phyloP scores from a whole-genome alignment of 2,113 vertebrate genomes.

The Mungos mungo region DNA sequence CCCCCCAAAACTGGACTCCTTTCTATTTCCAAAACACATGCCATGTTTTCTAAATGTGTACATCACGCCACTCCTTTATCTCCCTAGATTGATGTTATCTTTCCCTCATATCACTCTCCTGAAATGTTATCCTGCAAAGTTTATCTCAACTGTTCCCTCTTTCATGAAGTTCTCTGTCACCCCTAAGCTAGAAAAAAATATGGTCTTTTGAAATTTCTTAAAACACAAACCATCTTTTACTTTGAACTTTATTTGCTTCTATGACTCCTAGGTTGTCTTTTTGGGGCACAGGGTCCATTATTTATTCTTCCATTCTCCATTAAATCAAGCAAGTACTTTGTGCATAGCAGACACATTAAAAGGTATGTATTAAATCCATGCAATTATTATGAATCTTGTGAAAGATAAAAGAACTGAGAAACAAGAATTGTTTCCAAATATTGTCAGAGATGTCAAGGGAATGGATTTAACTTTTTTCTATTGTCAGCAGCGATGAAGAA shows the following conservation, averaged over 20 bases:
- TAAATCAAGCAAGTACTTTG: neutral
- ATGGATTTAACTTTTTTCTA: neutral
- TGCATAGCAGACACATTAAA: neutral
- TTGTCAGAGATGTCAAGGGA: neutral
- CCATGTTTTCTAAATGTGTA: neutral
- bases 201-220: neutral
- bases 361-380: neutral
- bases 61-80: neutral
- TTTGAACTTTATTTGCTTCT: neutral
- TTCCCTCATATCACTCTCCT: neutral
- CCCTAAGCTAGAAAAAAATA: neutral
- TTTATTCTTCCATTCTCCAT: neutral
- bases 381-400: neutral
- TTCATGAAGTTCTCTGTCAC: neutral
- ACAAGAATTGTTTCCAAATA: neutral
- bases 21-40: neutral
- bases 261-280: neutral
- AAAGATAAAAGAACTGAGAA: neutral
- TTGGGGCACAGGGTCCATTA: neutral
- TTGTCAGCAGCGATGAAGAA: neutral
- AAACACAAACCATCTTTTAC: neutral
- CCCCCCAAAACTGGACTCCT: neutral
- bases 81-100: neutral
- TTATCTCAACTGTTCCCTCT: neutral
- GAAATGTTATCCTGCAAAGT: neutral